phyloP scores from a whole-genome alignment of 2,888 invertebrate genomes.

The Gastracanthus pulcherrimus region DNA sequence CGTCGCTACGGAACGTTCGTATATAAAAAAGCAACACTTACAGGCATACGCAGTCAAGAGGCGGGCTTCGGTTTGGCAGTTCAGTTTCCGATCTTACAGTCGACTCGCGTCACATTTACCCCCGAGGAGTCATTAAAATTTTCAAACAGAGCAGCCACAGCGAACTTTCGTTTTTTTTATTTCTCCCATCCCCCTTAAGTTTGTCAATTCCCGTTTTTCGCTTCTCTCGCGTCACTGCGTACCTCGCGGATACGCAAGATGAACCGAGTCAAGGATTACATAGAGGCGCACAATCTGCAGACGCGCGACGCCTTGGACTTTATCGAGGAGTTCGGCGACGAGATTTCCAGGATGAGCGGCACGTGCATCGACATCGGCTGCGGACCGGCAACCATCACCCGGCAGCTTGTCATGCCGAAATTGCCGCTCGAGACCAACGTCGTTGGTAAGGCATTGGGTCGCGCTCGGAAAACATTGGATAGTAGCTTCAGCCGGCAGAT shows the following conservation, averaged over 20 bases:
- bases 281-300: constrained; percentile 84
- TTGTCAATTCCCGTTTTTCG: background rate
- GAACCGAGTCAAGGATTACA: constrained; percentile 78
- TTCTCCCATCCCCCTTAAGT: background rate
- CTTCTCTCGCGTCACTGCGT: background rate
- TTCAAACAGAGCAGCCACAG: too few species aligned
- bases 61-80: constrained; percentile 32
- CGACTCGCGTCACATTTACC: too few species aligned
- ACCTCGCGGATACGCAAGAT: constrained; percentile 60
- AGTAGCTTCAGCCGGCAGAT: too few species aligned
- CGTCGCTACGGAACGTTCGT: constrained; percentile 43
- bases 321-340: constrained; percentile 81
- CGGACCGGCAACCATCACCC: constrained; percentile 85
- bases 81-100: background rate
- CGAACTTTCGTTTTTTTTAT: too few species aligned
- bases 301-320: constrained; percentile 83
- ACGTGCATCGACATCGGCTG: constrained; percentile 84
- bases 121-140: too few species aligned
- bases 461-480: too few species aligned
- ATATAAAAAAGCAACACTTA: constrained; percentile 51
- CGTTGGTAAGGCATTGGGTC: constrained; percentile 65
- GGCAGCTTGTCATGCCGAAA: constrained; percentile 82
- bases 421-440: constrained; percentile 80
- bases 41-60: constrained; percentile 48
- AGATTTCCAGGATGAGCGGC: constrained; percentile 71